Evolutionary conservation across 1,140 invertebrate species (phyloP), one percentile per base, ranked within the genome.

Genomic region (Aleiodes sp.): DNA sequence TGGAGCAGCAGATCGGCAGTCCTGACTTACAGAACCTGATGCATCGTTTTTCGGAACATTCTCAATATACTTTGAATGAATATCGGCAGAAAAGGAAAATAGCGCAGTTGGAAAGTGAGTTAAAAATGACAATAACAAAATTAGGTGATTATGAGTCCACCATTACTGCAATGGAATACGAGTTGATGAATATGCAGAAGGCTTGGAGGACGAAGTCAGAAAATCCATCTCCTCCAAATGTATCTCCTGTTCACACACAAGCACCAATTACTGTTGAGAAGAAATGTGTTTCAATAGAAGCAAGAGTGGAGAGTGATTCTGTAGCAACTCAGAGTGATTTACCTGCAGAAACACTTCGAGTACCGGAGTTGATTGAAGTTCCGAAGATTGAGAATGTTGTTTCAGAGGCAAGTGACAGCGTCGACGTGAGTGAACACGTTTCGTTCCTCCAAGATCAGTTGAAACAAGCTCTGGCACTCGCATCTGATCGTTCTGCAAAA

Each of bases 1-100:
- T 84, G 3, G 81, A 84, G 33, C 73, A 84, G 33, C 78, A 83
- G 59, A 84, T 84, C 16, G 82, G 82, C 1, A 75, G 68, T 28
- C 62, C 70, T 0, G 72, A 75, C 2, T 74, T 82, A 0, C 73
- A 82, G 16, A 75, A 75, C 14, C 70, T 82, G 4, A 73, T 84
- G 64, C 73, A 79, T 31, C 76, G 64, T 24, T 84, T 83, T 61
- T 80, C 80, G 0, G 79, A 75, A 65, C 74, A 77, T 56, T 80
- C 79, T 4, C 80, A 80, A n/a, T 73, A 73, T 24, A 73, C 68
- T 29, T 37, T 82, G 12, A 75, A 74, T 19, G 82, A 82, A 77
- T 57, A 79, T 76, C 28, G 82, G 76, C 37, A 78, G 6, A 80
- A 84, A 62, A 37, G 77, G 41, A 76, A 59, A 65, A 79, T 82